Evolutionary conservation across 2,888 invertebrate genomes (phyloP), one percentile per base, ranked within the genome.

Genomic region (Stegana nigrithorax): DNA sequence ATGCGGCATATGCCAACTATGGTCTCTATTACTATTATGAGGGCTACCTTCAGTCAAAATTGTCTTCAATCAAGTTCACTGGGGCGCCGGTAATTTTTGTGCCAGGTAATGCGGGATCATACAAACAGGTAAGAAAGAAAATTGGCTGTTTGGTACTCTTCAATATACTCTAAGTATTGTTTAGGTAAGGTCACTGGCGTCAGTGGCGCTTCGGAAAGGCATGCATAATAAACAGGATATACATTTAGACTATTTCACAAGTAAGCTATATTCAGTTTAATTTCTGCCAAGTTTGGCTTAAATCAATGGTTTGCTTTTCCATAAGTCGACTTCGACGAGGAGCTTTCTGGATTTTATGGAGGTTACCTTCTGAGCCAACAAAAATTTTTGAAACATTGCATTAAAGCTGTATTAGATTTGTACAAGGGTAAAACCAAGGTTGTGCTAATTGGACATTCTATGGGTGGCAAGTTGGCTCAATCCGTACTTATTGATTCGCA

Each of bases 71-170:
- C 89, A 88, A 90, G 81, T 94, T 94, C 86, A 89, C 89, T 79
- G 98, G 98, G 0, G 92, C 97, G 51, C 98, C 98, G 5, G 94
- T 98, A 0, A 88, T 98, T 55, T 98, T 96, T 87, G 89, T 98
- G 63, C 98, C 97, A 14, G 98, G 98, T 10, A 98, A 97, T 87
- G 93, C 93, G 47, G 98, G 98, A 0, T 97, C 97, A 44, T 91
- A 93, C 80, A 94, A 93, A 86, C 97, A 96, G 90, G 94, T 81
- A 62, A 59, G 45, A 26, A n/a, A n/a, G n/a, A n/a, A n/a, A n/a
- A n/a, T n/a, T n/a, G n/a, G n/a, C n/a, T n/a, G n/a, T n/a, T n/a
- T n/a, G n/a, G n/a, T n/a, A n/a, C n/a, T n/a, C n/a, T n/a, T n/a
- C 17, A 25, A 42, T 6, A 23, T 29, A 23, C 17, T 21, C 19